Base-by-base conservation (phyloP, 2,888 invertebrate genomes). In the Apotomis turbidana region DNA sequence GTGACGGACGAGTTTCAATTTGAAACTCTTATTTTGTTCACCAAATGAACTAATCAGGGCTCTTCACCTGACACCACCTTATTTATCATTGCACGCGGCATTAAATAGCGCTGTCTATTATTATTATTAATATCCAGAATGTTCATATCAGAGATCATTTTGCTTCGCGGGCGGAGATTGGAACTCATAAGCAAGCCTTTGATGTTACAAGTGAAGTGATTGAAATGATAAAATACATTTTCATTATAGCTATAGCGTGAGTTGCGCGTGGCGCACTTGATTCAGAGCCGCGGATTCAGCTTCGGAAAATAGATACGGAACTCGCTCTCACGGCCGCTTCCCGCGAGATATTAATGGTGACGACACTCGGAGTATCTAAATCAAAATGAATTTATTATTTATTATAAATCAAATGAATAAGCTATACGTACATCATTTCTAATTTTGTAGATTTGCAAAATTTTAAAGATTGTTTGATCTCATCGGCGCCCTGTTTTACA, bases 1-100 rank as follows among this genome's bases (percentile, higher is more conserved):
- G 75, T 75, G 89, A 90, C 88, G 77, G 70, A 54, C 75, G 76
- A 81, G 88, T 84, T 84, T 86, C 84, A 87, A 90, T 80, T 87
- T 85, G 88, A 90, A 80, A 87, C 90, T 79, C 81, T 83, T 84
- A 82, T 86, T 88, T 87, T 80, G 83, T 76, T 67, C 68, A 72
- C 62, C 58, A 72, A 57, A 72, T 54, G 52, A 72, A 63, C 68
- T 63, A 68, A 72, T 72, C 72, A 72, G 58, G 63, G 58, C 38
- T 44, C 51, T 68, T 15, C 38, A 72, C 68, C 68, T 63, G 72
- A 72, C 72, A 72, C 72, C 46, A 63, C 62, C 68, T 52, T 60
- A 68, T 68, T 63, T 72, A 68, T 68, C 68, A 72, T 59, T 44
- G 52, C 58, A 59, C 59, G 68, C 55, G 13, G 15, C 54, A 68